Percentiles rank a stretch among this genome's conserved stretches.
phyloP scores from a whole-genome alignment of 1,140 invertebrate genomes.

The Drosophila willistoni region DNA sequence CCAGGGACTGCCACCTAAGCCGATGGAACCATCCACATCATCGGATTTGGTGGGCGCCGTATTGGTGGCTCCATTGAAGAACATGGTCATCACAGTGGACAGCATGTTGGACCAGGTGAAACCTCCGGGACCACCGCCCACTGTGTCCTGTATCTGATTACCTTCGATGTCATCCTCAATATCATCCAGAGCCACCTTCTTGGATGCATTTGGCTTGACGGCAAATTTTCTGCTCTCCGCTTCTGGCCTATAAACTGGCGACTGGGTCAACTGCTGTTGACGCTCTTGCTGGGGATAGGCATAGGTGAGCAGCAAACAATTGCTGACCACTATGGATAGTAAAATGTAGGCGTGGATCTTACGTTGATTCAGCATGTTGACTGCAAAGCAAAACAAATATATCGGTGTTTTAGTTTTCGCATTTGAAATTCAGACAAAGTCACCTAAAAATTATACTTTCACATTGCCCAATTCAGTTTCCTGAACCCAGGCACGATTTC shows the following conservation, averaged over 20 bases:
- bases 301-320: conserved; percentile 83
- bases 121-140: conserved; percentile 84
- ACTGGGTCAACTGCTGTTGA: conserved; percentile 59
- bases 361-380: conserved; percentile 83
- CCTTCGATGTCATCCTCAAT: conserved; percentile 90
- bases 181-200: conserved; percentile 92
- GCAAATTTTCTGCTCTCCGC: conserved; percentile 88
- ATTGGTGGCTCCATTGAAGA: conserved; percentile 88
- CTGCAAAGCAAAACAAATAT: conserved; percentile 45
- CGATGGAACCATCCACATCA: conserved; percentile 87
- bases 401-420: conserved; percentile 1
- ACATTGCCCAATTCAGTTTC: conserved; percentile 46
- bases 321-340: conserved; percentile 83
- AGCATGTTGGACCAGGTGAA: conserved; percentile 94
- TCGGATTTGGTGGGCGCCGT: conserved; percentile 93
- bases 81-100: conserved; percentile 90
- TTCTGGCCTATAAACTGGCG: conserved; percentile 67
- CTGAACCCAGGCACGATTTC: conserved; percentile 54
- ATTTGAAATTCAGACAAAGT: conserved; percentile 41
- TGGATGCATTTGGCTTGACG: conserved; percentile 93
- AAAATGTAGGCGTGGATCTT: conserved; percentile 83
- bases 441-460: conserved; percentile 59
- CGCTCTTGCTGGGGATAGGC: conserved; percentile 83
- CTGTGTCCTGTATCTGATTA: conserved; percentile 89
- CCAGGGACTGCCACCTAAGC: conserved; percentile 90